phyloP scores from a whole-genome alignment of 2,797 vertebrate species.

The Philypnodon macrostomus region DNA sequence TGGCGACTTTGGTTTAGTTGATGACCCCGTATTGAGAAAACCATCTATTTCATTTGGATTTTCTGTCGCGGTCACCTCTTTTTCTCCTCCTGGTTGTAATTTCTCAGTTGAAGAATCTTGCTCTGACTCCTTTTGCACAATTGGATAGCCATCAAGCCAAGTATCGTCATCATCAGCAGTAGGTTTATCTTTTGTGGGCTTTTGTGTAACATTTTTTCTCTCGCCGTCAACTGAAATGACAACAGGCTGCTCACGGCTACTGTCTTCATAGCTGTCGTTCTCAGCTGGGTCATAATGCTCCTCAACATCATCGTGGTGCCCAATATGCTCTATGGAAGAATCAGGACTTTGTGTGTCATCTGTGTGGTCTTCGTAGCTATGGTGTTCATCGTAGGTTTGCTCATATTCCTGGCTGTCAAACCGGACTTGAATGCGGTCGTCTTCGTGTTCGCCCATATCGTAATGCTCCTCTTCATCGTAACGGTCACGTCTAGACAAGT shows the following conservation, averaged over 20 bases:
- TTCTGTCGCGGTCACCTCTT: slow-evolving; percentile 51
- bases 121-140: slow-evolving; percentile 61
- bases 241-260: slow-evolving; percentile 34
- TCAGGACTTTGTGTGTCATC: slow-evolving; percentile 27
- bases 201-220: slow-evolving; percentile 67
- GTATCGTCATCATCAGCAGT: slow-evolving; percentile 84
- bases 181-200: slow-evolving; percentile 37
- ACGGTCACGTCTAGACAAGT: slow-evolving; percentile 24
- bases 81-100: slow-evolving; percentile 37
- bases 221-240: slow-evolving; percentile 53
- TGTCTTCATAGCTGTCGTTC: slow-evolving; percentile 59
- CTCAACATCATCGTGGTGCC: slow-evolving; percentile 5
- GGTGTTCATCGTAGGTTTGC: slow-evolving; percentile 32
- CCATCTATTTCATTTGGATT: slow-evolving; percentile 70
- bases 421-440: slow-evolving; percentile 25
- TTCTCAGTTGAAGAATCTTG: slow-evolving; percentile 71
- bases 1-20: too few species aligned
- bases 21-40: slow-evolving; percentile 34
- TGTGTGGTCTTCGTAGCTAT: slow-evolving; percentile 46
- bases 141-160: slow-evolving; percentile 90
- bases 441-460: slow-evolving; percentile 65
- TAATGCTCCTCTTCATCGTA: slow-evolving; percentile 53
- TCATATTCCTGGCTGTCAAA: slow-evolving; percentile 34
- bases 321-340: slow-evolving; percentile 38
- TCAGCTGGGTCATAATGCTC: slow-evolving; percentile 16